These are phyloP conservation scores for Oceanites oceanicus DNA, from an alignment of 2,113 vertebrate genomes.

Conservation along the genomic window DNA sequence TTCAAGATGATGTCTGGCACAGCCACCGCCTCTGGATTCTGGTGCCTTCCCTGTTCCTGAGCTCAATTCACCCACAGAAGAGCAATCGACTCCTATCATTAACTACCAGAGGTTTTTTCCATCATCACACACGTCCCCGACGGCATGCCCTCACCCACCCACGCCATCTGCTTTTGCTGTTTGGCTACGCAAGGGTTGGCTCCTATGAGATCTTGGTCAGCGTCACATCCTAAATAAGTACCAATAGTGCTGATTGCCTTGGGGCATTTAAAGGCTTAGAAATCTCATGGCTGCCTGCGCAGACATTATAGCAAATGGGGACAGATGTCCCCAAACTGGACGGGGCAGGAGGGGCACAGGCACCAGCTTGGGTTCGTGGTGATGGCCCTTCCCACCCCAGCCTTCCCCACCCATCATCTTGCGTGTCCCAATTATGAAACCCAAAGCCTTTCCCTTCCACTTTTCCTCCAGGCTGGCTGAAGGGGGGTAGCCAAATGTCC, in stretches of 20 bases:
- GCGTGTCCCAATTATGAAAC: neutral
- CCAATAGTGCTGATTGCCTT: neutral
- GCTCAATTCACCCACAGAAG: neutral
- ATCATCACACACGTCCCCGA: neutral
- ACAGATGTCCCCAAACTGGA: neutral
- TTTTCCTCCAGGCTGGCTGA: neutral
- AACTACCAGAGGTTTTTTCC: neutral
- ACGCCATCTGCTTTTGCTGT: neutral
- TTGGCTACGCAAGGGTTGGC: neutral
- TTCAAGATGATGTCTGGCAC: neutral
- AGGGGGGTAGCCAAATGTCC: neutral
- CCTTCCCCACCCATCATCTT: neutral
- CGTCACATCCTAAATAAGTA: neutral
- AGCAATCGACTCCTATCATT: neutral
- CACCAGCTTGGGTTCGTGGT: accelerated
- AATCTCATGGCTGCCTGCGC: neutral
- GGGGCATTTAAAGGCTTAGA: neutral
- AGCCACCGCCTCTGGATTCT: neutral
- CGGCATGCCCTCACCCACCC: neutral
- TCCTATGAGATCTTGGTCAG: neutral
- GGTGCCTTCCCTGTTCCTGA: neutral
- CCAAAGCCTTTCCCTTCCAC: neutral
- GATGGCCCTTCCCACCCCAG: neutral
- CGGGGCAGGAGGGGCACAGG: neutral
- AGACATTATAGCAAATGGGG: neutral